Percentiles rank a stretch among this genome's conserved stretches.
phyloP scores from a whole-genome alignment of 2,113 vertebrate species.

The Hystrix brachyura region DNA sequence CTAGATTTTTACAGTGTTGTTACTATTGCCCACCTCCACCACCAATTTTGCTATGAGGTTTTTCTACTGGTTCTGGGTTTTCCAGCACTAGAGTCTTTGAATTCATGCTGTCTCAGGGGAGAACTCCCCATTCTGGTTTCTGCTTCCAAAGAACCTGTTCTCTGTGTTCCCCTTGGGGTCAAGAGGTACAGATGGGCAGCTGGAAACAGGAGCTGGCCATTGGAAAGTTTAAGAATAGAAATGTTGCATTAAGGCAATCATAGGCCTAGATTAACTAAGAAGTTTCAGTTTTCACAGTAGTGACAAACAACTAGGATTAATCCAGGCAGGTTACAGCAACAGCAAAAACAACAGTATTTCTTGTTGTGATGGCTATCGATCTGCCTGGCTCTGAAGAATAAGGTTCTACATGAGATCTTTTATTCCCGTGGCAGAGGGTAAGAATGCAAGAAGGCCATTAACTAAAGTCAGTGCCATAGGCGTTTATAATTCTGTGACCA shows the following conservation, averaged over 20 bases:
- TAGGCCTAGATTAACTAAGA: background rate
- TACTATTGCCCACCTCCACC: background rate
- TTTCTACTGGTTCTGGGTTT: background rate
- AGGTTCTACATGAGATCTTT: background rate
- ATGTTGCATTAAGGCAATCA: background rate
- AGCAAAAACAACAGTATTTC: background rate
- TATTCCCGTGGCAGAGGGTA: background rate
- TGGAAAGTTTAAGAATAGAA: background rate
- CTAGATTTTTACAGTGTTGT: background rate
- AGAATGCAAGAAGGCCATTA: background rate
- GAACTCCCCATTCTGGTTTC: background rate
- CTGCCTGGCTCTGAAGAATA: background rate
- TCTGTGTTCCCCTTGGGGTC: background rate
- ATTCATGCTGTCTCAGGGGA: background rate
- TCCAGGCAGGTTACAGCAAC: background rate
- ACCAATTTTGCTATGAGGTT: background rate
- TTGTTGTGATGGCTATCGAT: background rate
- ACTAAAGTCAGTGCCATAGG: background rate
- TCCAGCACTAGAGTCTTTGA: background rate
- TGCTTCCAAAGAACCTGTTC: background rate
- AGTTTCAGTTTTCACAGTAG: background rate
- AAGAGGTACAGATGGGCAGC: background rate
- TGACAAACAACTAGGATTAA: background rate
- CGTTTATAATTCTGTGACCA: background rate
- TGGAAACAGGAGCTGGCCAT: background rate